Base-by-base conservation (phyloP, 2,113 vertebrate species). In the Loxodonta africana region DNA sequence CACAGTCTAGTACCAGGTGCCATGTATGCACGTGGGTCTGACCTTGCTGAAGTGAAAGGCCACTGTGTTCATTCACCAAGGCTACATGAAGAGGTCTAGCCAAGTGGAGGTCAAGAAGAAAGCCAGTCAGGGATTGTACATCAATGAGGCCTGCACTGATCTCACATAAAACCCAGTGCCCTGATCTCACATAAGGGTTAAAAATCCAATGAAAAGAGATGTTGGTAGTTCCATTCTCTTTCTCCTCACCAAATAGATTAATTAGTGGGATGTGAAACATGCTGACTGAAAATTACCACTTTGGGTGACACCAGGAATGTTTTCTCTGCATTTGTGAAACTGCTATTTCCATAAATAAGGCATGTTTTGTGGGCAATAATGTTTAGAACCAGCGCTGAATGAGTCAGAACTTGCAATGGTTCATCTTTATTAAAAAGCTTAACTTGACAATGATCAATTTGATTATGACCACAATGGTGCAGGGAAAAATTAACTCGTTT, bases 251-350 rank as follows among this genome's bases (percentile, higher is more conserved):
- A 74, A 25, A 76, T 73, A 91, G 83, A 82, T 96, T 63, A 60
- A 78, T 96, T 81, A 60, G 26, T 74, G 26, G 65, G 15, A n/a
- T 51, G 82, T 37, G 46, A 95, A 95, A 8, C 77, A 81, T 53
- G 65, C 28, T 80, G 53, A 30, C 74, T 78, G 17, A 89, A 82
- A 95, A 82, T 76, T 20, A 48, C 41, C 51, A 73, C 33, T 95
- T 87, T 88, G 82, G 33, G 28, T 83, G 78, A 85, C 37, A 88
- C 25, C 20, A 57, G 37, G 57, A 95, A 18, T 65, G 20, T 83
- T 88, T 90, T 73, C 48, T 92, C 10, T 88, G 92, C 91, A 81
- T 94, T 92, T 80, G 41, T 65, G 67, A 90, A 88, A 92, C 25
- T 14, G 0, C 2, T 53, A 53, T 74, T 92, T 97, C 26, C 28